Evolutionary conservation across 2,113 vertebrate genomes (phyloP).

Genomic region (rabbit (Oryctolagus cuniculus)): DNA sequence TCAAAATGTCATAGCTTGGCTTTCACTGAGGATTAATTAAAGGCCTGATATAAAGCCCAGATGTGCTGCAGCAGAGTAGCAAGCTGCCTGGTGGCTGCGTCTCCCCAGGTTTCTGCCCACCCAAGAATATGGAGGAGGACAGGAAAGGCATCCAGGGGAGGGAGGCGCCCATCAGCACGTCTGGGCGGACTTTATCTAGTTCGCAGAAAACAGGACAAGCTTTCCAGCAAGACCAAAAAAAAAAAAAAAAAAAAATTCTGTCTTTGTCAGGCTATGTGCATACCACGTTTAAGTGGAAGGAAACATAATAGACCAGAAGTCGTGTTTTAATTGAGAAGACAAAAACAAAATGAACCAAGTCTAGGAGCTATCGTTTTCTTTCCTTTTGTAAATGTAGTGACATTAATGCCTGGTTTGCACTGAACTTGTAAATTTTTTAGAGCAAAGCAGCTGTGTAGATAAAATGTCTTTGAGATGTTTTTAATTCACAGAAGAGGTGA

Average conservation of each 20-base stretch:
- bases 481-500: slow-evolving; percentile 42
- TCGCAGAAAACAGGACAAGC: slow-evolving; percentile 80
- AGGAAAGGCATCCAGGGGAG: slow-evolving; percentile 69
- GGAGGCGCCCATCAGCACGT: slow-evolving; percentile 77
- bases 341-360: slow-evolving; percentile 72
- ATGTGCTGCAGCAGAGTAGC: slow-evolving; percentile 95
- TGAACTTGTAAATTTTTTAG: slow-evolving; percentile 76
- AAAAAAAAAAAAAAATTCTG: background rate
- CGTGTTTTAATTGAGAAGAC: slow-evolving; percentile 54
- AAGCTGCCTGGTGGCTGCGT: slow-evolving; percentile 89
- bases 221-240: slow-evolving; percentile 59
- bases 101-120: slow-evolving; percentile 91
- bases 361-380: slow-evolving; percentile 69
- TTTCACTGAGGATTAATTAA: slow-evolving; percentile 99
- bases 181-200: slow-evolving; percentile 79
- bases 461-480: slow-evolving; percentile 67
- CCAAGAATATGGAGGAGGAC: slow-evolving; percentile 90
- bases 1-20: slow-evolving; percentile 99
- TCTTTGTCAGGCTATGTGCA: background rate
- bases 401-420: slow-evolving; percentile 66
- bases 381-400: background rate
- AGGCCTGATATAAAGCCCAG: slow-evolving; percentile 99
- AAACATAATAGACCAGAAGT: slow-evolving; percentile 75
- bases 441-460: slow-evolving; percentile 65
- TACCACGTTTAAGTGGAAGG: slow-evolving; percentile 51